Percentiles rank a stretch among this genome's conserved stretches.
These are phyloP conservation scores for Chrysoperla carnea DNA, from an alignment of 1,140 invertebrate genomes.

Conservation along the genomic window DNA sequence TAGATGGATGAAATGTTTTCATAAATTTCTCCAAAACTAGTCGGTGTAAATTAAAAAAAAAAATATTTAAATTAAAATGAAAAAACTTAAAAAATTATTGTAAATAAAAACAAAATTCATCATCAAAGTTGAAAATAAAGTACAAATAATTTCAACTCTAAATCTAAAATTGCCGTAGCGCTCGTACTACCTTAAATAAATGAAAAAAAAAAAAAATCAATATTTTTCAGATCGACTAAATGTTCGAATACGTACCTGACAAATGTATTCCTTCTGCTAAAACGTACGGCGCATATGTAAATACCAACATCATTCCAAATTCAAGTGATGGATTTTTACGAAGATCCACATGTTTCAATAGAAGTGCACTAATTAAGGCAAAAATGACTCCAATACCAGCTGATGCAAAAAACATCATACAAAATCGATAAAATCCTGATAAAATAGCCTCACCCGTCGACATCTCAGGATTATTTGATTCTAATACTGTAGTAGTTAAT, in stretches of 20 bases:
- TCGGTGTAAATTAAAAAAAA: too few species aligned
- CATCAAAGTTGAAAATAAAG: too few species aligned
- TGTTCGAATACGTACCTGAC: conserved; percentile 44
- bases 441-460: conserved; percentile 67
- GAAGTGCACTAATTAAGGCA: conserved; percentile 81
- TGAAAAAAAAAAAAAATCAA: too few species aligned
- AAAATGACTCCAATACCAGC: conserved; percentile 92
- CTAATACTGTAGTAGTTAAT: conserved; percentile 73
- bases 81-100: too few species aligned
- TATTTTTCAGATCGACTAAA: too few species aligned
- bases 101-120: too few species aligned
- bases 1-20: too few species aligned
- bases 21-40: too few species aligned
- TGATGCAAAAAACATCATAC: conserved; percentile 96
- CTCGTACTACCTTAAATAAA: too few species aligned
- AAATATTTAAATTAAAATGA: too few species aligned
- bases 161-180: too few species aligned
- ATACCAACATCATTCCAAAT: conserved; percentile 96
- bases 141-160: too few species aligned
- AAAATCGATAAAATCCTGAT: conserved; percentile 82
- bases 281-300: conserved; percentile 96
- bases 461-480: conserved; percentile 54
- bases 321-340: conserved; percentile 95
- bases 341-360: conserved; percentile 92
- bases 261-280: conserved; percentile 93